These are phyloP conservation scores for Rhinolophus ferrumequinum DNA, from an alignment of 2,113 vertebrate species.

Conservation along the genomic window DNA sequence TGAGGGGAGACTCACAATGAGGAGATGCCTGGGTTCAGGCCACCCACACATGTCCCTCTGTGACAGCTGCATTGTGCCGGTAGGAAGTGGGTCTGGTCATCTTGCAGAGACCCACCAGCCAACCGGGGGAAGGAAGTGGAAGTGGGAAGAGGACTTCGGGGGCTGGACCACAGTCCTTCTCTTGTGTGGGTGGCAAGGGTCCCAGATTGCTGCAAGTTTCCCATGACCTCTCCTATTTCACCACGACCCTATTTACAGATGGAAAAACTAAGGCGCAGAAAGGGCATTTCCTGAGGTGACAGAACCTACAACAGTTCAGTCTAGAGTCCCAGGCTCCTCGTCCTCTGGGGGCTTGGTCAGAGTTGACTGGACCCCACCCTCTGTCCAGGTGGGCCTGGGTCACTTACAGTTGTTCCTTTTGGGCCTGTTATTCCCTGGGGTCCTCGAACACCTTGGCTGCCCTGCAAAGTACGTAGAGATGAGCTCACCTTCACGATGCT, in stretches of 20 bases:
- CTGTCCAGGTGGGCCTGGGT: background rate
- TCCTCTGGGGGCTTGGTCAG: background rate
- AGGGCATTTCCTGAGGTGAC: background rate
- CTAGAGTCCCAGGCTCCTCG: background rate
- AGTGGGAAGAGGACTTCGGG: background rate
- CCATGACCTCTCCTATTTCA: background rate
- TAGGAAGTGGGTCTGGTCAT: background rate
- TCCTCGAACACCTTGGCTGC: constrained; percentile 91
- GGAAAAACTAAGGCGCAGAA: background rate
- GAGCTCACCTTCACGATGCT: background rate
- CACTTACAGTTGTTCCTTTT: constrained; percentile 94
- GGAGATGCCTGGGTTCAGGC: background rate
- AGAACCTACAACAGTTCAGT: background rate
- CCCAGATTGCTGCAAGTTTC: background rate
- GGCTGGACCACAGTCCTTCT: background rate
- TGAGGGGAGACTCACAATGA: background rate
- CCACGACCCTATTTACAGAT: background rate
- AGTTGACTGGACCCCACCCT: background rate
- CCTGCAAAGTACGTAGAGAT: constrained; percentile 83
- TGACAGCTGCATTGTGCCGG: no score
- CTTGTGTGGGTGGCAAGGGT: background rate
- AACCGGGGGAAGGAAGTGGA: background rate
- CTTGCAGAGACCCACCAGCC: background rate
- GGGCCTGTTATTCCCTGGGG: constrained; percentile 93
- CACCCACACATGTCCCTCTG: background rate